Evolutionary conservation across 2,113 vertebrate genomes (phyloP).

Genomic region (Jaculus jaculus): DNA sequence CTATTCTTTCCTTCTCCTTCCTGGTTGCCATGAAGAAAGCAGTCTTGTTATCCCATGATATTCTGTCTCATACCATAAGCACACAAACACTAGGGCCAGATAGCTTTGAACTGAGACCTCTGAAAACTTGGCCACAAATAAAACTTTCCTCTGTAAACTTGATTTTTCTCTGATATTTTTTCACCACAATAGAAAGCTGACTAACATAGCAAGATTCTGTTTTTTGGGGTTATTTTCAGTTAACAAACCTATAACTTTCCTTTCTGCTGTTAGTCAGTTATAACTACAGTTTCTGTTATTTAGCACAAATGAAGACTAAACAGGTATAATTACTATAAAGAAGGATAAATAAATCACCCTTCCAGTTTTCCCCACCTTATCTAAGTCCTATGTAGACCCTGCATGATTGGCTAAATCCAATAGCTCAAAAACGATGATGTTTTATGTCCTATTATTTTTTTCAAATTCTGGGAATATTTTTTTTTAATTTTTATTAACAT

Average conservation of each 20-base stretch:
- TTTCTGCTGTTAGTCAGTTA: not conserved
- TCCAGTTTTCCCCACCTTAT: not conserved
- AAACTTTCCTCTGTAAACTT: not conserved
- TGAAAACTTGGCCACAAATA: not conserved
- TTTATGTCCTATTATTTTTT: not conserved
- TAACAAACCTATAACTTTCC: not conserved
- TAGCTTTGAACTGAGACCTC: not conserved
- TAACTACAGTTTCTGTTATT: not conserved
- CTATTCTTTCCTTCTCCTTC: not conserved
- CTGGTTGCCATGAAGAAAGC: not conserved
- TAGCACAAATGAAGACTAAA: not conserved
- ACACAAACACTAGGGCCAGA: not conserved
- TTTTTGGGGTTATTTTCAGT: not conserved
- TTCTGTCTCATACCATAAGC: not conserved
- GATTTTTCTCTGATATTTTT: not conserved
- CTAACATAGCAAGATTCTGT: not conserved
- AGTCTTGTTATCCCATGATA: not conserved
- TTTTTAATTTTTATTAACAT: no score
- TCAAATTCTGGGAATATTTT: not conserved
- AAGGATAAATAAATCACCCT: not conserved
- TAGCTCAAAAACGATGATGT: not conserved
- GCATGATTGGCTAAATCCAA: not conserved
- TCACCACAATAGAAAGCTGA: not conserved
- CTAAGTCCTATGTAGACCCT: not conserved
- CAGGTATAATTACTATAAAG: not conserved